phyloP scores from a whole-genome alignment of 2,113 vertebrate species.

The Paedocypris sp. region DNA sequence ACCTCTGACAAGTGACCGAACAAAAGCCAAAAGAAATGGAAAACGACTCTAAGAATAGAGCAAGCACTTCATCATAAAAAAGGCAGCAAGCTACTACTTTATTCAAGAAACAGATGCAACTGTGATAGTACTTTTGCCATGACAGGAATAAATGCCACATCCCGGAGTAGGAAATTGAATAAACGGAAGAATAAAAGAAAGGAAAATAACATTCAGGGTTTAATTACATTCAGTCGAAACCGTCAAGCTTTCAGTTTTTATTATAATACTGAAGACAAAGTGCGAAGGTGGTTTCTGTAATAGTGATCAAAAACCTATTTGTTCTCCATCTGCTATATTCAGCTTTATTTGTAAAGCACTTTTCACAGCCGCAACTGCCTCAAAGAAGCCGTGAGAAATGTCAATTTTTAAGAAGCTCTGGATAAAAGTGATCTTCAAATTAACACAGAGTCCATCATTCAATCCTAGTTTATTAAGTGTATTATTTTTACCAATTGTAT shows the following conservation, averaged over 20 bases:
- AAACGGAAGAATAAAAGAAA: too few relatives aligned
- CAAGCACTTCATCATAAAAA: constrained; percentile 44
- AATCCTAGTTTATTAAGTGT: too few relatives aligned
- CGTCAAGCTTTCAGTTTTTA: not conserved
- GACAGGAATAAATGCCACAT: not conserved
- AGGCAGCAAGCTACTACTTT: constrained; percentile 10
- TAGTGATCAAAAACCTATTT: not conserved
- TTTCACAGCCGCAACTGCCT: too few relatives aligned
- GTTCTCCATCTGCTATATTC: not conserved
- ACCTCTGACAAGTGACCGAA: constrained; percentile 53
- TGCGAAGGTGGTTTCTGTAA: not conserved
- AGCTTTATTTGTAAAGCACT: too few relatives aligned
- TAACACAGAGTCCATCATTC: too few relatives aligned
- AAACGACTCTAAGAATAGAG: constrained; percentile 57
- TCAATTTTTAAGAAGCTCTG: too few relatives aligned
- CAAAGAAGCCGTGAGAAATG: too few relatives aligned
- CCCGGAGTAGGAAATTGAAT: not conserved
- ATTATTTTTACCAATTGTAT: too few relatives aligned
- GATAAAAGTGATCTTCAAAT: too few relatives aligned
- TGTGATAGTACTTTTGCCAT: not conserved
- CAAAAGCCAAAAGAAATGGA: constrained; percentile 52
- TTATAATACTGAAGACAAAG: not conserved
- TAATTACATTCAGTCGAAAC: not conserved
- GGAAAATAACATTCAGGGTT: not conserved
- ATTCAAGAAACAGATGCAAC: constrained; percentile 1